phyloP scores from a whole-genome alignment of 2,797 vertebrate species.

The Meriones psammophilus region DNA sequence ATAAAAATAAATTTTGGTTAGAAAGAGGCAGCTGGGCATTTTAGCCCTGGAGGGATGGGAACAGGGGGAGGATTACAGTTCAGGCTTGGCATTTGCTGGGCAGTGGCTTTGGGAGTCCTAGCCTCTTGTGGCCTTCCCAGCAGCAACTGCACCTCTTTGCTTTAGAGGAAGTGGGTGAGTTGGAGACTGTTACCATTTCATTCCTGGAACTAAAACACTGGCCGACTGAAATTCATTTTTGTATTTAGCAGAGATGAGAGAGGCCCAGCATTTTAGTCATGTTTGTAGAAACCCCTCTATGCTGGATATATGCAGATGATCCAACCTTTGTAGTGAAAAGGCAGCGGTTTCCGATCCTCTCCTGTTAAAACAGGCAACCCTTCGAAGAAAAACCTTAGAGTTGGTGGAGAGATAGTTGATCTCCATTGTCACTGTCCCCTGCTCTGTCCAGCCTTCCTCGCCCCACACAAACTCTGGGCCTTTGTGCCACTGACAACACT shows the following conservation, averaged over 20 bases:
- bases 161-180: slow-evolving; percentile 1
- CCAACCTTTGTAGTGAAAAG: not conserved
- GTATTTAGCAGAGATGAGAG: not conserved
- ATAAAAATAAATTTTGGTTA: slow-evolving; percentile 70
- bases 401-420: not conserved
- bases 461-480: not conserved
- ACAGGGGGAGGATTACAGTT: slow-evolving; percentile 63
- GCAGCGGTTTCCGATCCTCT: not conserved
- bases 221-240: not conserved
- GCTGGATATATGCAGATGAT: not conserved
- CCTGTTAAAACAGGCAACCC: slow-evolving; percentile 23
- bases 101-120: slow-evolving; percentile 17
- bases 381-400: slow-evolving; percentile 47
- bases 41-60: slow-evolving; percentile 45
- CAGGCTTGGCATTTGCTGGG: slow-evolving; percentile 39
- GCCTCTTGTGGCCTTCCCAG: not conserved
- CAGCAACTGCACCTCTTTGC: not conserved
- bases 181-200: slow-evolving; percentile 32
- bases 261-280: not conserved
- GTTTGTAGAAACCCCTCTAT: not conserved
- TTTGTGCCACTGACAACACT: not conserved
- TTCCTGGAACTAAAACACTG: slow-evolving; percentile 10
- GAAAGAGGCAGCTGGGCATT: slow-evolving; percentile 62
- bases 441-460: not conserved
- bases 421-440: not conserved